Evolutionary conservation across 1,140 invertebrate species (phyloP).

Genomic region (Danaus melanippus): DNA sequence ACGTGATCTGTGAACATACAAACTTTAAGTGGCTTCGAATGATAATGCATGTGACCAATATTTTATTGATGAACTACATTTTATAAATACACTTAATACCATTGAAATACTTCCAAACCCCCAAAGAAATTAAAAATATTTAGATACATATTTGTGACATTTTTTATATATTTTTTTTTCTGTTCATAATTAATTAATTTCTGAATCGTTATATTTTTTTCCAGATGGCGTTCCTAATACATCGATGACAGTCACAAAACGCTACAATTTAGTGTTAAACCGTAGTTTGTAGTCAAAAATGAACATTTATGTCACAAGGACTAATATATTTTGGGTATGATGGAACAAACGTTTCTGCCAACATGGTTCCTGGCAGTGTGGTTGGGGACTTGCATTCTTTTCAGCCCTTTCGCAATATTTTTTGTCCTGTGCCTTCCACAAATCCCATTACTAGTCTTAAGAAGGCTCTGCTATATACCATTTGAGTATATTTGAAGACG

Average conservation of each 20-base stretch:
- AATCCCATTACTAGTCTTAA: slow-evolving; percentile 65
- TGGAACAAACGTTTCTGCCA: slow-evolving; percentile 58
- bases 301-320: slow-evolving; percentile 39
- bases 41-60: neutral
- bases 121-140: neutral
- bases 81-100: neutral
- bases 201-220: slow-evolving; percentile 29
- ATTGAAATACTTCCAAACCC: too few species aligned
- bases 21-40: too few species aligned
- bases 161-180: slow-evolving; percentile 3
- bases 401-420: slow-evolving; percentile 70
- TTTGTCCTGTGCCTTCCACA: slow-evolving; percentile 69
- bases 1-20: too few species aligned
- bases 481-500: slow-evolving; percentile 68
- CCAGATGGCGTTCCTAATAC: slow-evolving; percentile 64
- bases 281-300: slow-evolving; percentile 33
- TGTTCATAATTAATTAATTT: neutral
- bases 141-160: neutral
- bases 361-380: slow-evolving; percentile 66
- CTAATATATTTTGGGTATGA: slow-evolving; percentile 31
- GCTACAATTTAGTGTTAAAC: slow-evolving; percentile 9
- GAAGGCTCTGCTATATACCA: slow-evolving; percentile 70
- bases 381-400: slow-evolving; percentile 64
- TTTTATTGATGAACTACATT: slow-evolving; percentile 4
- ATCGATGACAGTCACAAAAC: slow-evolving; percentile 24